Conservation (phyloP, 2,113 vertebrate genomes). For the Chionis minor region DNA sequence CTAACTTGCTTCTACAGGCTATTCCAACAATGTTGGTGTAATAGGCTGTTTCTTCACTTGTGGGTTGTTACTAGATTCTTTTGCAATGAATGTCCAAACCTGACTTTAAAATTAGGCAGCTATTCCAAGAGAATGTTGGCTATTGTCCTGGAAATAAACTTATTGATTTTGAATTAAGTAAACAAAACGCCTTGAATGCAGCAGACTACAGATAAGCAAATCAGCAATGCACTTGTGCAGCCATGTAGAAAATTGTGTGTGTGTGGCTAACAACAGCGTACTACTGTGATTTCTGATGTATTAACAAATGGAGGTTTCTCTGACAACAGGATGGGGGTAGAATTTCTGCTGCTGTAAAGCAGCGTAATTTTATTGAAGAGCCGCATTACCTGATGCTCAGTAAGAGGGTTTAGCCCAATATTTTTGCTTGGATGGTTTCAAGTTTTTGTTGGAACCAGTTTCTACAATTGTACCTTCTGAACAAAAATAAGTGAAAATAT, state of each 20-base stretch:
- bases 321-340: neutral
- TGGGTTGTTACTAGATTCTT: neutral
- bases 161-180: conserved; percentile 50
- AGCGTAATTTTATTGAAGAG: neutral
- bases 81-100: neutral
- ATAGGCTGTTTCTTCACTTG: neutral
- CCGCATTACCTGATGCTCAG: neutral
- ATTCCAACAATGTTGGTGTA: neutral
- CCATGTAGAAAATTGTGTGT: neutral
- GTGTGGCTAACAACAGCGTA: neutral
- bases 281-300: neutral
- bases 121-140: neutral
- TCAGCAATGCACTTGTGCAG: neutral
- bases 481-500: neutral
- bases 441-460: neutral
- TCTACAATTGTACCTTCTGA: neutral
- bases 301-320: neutral
- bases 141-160: neutral
- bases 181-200: neutral
- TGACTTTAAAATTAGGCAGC: conserved; percentile 14
- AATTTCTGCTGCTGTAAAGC: neutral
- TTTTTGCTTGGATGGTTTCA: neutral
- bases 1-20: neutral
- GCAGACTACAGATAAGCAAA: neutral
- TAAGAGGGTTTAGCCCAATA: neutral